These are phyloP conservation scores for Cerastoderma edule DNA, from an alignment of 2,888 invertebrate genomes.

Conservation along the genomic window DNA sequence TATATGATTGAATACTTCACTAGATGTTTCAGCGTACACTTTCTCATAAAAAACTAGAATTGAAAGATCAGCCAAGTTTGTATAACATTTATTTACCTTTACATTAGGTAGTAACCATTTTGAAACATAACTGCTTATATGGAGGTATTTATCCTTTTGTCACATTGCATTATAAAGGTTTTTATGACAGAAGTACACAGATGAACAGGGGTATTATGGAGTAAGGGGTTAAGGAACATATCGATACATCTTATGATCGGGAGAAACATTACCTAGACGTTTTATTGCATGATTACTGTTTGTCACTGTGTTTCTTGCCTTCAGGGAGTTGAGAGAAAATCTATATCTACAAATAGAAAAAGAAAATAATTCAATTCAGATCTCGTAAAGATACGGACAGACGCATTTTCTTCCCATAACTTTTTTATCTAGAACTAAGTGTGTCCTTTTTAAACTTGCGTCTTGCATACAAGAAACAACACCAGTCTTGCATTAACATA, in stretches of 20 bases:
- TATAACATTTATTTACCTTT: neutral
- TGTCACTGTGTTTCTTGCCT: neutral
- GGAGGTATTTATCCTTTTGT: neutral
- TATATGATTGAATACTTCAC: too few relatives aligned
- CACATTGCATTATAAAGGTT: neutral
- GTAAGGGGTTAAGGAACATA: too few relatives aligned
- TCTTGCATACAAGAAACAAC: neutral
- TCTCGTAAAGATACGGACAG: neutral
- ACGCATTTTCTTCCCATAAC: neutral
- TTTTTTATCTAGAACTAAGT: too few relatives aligned
- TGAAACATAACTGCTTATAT: neutral
- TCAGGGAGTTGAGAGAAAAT: constrained; percentile 6
- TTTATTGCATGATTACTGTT: neutral
- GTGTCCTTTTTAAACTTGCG: too few relatives aligned
- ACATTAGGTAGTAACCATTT: neutral
- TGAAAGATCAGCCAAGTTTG: too few relatives aligned
- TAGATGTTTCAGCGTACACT: too few relatives aligned
- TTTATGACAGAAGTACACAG: neutral
- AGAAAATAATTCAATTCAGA: neutral
- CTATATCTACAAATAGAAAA: neutral
- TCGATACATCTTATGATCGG: too few relatives aligned
- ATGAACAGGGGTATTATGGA: too few relatives aligned
- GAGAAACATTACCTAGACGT: neutral
- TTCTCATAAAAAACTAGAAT: too few relatives aligned
- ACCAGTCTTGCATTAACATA: neutral